phyloP scores from a whole-genome alignment of 2,113 vertebrate species.

The Ctenomys sociabilis region DNA sequence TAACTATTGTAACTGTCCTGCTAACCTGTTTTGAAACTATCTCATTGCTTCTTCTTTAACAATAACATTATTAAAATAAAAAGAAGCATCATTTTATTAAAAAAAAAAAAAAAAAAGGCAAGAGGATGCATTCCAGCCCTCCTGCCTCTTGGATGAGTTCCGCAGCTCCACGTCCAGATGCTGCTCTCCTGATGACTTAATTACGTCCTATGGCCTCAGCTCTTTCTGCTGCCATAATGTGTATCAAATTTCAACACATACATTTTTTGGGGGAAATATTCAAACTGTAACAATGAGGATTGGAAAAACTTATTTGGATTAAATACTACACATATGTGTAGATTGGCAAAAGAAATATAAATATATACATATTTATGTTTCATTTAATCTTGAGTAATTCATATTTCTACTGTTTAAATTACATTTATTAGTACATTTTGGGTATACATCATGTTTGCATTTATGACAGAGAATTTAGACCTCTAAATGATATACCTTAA shows the following conservation, averaged over 20 bases:
- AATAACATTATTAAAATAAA: too few species aligned
- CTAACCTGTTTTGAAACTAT: too few species aligned
- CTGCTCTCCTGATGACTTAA: not conserved
- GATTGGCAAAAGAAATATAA: not conserved
- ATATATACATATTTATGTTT: not conserved
- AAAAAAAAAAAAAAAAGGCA: too few species aligned
- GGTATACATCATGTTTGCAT: not conserved
- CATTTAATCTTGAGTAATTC: not conserved
- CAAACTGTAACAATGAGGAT: not conserved
- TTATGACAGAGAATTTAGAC: not conserved
- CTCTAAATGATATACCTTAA: not conserved
- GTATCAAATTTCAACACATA: not conserved
- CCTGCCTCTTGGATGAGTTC: too few species aligned
- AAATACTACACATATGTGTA: not conserved
- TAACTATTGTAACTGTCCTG: too few species aligned
- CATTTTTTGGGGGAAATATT: not conserved
- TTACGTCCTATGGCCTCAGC: not conserved
- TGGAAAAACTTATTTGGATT: not conserved
- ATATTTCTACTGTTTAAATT: not conserved
- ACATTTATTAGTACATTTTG: not conserved
- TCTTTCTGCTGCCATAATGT: too few species aligned
- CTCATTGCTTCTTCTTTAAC: too few species aligned
- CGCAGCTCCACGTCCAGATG: not conserved
- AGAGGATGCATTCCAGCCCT: too few species aligned
- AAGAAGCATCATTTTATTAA: too few species aligned